These are phyloP conservation scores for Malurus leucopterus DNA, from an alignment of 2,797 vertebrate genomes.

Conservation along the genomic window DNA sequence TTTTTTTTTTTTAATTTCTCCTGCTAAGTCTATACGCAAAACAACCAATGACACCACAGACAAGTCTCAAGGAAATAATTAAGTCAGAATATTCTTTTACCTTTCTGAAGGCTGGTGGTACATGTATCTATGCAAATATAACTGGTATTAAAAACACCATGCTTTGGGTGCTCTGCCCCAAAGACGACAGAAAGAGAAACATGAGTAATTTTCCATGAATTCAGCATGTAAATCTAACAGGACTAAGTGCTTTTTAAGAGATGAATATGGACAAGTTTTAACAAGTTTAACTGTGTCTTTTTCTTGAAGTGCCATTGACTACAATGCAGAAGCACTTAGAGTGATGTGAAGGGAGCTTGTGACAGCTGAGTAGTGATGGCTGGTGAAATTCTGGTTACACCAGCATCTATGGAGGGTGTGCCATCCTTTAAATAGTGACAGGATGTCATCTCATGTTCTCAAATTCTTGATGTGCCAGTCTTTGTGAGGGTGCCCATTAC, in stretches of 20 bases:
- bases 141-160: neutral
- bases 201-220: neutral
- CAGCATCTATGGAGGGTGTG: neutral
- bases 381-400: neutral
- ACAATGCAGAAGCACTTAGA: fast-evolving
- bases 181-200: neutral
- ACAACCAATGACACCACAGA: neutral
- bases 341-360: neutral
- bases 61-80: neutral
- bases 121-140: neutral
- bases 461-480: neutral
- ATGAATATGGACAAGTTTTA: neutral
- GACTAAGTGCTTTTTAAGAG: neutral
- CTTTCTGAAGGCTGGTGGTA: neutral
- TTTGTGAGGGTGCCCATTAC: neutral
- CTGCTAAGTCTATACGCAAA: neutral
- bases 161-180: fast-evolving
- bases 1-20: neutral
- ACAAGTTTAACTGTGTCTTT: neutral
- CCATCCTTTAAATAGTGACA: neutral
- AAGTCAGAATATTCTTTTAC: neutral
- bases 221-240: neutral
- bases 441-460: neutral
- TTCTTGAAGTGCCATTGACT: neutral
- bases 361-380: fast-evolving